These are phyloP conservation scores for Pseudomyrmex dendroicus DNA, from an alignment of 1,140 invertebrate genomes.

Conservation along the genomic window DNA sequence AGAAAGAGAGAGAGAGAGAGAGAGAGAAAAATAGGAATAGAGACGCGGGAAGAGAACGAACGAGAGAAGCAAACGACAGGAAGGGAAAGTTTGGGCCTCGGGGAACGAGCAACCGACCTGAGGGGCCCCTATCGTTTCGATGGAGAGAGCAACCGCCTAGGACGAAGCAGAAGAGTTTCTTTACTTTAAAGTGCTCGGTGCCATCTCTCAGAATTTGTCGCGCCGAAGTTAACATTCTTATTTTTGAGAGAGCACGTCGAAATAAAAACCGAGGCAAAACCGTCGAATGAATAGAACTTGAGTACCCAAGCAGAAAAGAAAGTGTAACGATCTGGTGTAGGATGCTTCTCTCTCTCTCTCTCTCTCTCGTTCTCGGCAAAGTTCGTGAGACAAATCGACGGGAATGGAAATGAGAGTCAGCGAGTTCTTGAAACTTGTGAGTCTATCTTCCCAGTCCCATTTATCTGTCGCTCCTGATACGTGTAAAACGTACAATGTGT, in stretches of 20 bases:
- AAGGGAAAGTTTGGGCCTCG: constrained; percentile 31
- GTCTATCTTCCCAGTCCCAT: constrained; percentile 27
- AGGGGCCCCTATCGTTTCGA: constrained; percentile 2
- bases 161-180: neutral
- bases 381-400: constrained; percentile 76
- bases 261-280: neutral
- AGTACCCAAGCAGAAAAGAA: neutral
- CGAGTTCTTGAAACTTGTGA: constrained; percentile 44
- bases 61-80: neutral
- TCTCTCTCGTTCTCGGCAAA: neutral
- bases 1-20: neutral
- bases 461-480: neutral
- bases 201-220: too few species aligned
- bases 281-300: neutral
- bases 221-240: too few species aligned
- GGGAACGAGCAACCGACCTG: constrained; percentile 19
- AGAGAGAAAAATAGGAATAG: constrained; percentile 2
- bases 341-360: neutral
- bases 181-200: too few species aligned
- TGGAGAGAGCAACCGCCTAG: neutral
- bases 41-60: constrained; percentile 22
- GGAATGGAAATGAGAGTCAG: constrained; percentile 67
- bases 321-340: constrained; percentile 24
- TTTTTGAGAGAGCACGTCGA: neutral
- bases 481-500: neutral